Base-by-base conservation (phyloP, 2,888 invertebrate species). In the Macaria liturata region DNA sequence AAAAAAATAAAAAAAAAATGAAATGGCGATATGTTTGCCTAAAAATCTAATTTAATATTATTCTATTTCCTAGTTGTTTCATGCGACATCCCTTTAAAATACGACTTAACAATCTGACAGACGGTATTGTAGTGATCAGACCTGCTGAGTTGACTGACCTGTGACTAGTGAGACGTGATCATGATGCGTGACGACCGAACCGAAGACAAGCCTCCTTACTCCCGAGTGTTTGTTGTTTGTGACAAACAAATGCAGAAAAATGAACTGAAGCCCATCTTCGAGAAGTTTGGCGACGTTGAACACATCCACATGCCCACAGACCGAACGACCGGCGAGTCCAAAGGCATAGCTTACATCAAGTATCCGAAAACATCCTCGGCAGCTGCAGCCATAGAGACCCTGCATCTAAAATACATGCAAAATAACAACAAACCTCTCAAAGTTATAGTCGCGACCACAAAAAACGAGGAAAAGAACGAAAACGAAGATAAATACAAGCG, bases 291-390 rank as follows among this genome's bases (percentile, higher is more conserved):
- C 3, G 93, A 93, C 52, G 95, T 98, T 60, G 97, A 97, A 83
- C 97, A 98, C 82, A 92, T 98, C 59, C 96, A 96, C 94, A 94
- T 98, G 74, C 97, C 98, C 8, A 96, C 95, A 86, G 97, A 98
- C 79, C 95, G 96, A 58, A 93, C 90, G 65, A 95, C 96, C 32
- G 96, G 97, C 45, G 96, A 97, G 70, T 95, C 95, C 69, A 98
- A 97, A 93, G 98, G 98, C 53, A 96, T 98, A 61, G 96, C 97
- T 0, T 98, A 98, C 78, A 95, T 98, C 8, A 98, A 98, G 81
- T 98, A 95, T 84, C 92, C 94, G 0, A 98, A 97, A 90, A 97
- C 98, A 0, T 98, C 98, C 0, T 96, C 97, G 76, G 98, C 98
- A 3, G 98, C 98, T 4, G 91, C 93, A 52, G 98, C 98, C 2